A percentile compares a stretch with the other conserved stretches of the same genome.
These are phyloP conservation scores for Austrofundulus limnaeus DNA, from an alignment of 2,113 vertebrate species.

Conservation along the genomic window DNA sequence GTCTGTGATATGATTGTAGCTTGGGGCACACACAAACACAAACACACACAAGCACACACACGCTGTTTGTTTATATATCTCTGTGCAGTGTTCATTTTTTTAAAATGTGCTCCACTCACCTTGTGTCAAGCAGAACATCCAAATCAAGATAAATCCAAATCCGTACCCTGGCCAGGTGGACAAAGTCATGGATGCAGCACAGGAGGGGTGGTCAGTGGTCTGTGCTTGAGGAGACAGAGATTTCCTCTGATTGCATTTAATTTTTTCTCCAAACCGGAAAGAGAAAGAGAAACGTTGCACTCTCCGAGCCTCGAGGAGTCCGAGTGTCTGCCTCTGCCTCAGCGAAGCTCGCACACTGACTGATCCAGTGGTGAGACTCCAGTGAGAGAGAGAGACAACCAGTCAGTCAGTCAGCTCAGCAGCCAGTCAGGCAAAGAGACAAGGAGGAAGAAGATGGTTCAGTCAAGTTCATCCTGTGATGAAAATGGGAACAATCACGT, in stretches of 20 bases:
- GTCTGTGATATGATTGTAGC: conserved; percentile 14
- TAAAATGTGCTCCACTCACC: conserved; percentile 62
- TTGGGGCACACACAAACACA: background rate
- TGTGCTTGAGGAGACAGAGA: conserved; percentile 33
- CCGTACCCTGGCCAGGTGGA: conserved; percentile 71
- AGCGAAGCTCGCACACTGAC: conserved; percentile 40
- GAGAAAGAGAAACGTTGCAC: conserved; percentile 36
- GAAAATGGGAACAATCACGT: too few relatives aligned
- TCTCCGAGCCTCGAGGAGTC: conserved; percentile 46
- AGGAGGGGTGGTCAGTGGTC: conserved; percentile 51
- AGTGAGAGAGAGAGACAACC: conserved; percentile 62
- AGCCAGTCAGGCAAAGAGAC: conserved; percentile 66
- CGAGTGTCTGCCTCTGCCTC: conserved; percentile 47
- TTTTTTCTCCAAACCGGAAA: conserved; percentile 46
- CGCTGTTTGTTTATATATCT: conserved; percentile 2
- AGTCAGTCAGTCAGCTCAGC: conserved; percentile 68
- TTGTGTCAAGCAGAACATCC: conserved; percentile 64
- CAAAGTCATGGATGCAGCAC: conserved; percentile 81
- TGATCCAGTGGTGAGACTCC: conserved; percentile 52
- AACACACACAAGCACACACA: too few relatives aligned
- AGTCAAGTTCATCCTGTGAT: conserved; percentile 51
- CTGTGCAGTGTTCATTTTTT: background rate
- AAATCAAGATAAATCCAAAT: conserved; percentile 76
- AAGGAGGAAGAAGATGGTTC: conserved; percentile 55
- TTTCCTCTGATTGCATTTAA: conserved; percentile 54